A percentile compares a stretch with the other conserved stretches of the same genome.
These are phyloP conservation scores for Netelia fuscicornis DNA, from an alignment of 2,888 invertebrate genomes.

Conservation along the genomic window DNA sequence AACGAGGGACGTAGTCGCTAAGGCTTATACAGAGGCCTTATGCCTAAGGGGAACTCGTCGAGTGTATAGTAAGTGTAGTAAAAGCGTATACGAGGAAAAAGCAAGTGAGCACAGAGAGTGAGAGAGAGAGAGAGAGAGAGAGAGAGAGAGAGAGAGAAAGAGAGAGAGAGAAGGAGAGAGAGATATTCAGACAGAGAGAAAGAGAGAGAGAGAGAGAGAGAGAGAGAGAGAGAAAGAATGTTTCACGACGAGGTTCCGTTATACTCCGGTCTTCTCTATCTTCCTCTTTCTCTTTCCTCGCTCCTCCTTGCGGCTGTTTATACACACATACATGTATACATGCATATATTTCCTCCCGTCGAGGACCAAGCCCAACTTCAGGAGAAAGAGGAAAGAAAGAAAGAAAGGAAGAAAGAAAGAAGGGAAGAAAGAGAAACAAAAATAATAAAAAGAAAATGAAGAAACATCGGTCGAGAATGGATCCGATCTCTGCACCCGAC, in stretches of 20 bases:
- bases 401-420: conserved; percentile 33
- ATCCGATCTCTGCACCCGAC: conserved; percentile 35
- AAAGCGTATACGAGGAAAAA: conserved; percentile 67
- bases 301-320: conserved; percentile 4
- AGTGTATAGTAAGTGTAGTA: conserved; percentile 30
- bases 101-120: conserved; percentile 55
- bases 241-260: conserved; percentile 60
- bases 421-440: conserved; percentile 34
- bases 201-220: background rate
- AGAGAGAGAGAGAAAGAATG: conserved; percentile 41
- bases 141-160: conserved; percentile 40
- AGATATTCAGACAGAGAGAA: no score
- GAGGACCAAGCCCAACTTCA: conserved; percentile 74
- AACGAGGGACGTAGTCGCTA: conserved; percentile 26
- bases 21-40: conserved; percentile 33
- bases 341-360: conserved; percentile 56
- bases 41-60: conserved; percentile 25
- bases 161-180: no score
- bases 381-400: conserved; percentile 39
- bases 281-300: background rate
- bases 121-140: conserved; percentile 8
- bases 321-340: conserved; percentile 4
- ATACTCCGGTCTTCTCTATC: conserved; percentile 48
- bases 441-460: conserved; percentile 38
- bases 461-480: conserved; percentile 31